A percentile compares a stretch with the other conserved stretches of the same genome.
Conservation (phyloP, 1,140 invertebrate genomes). For the Ooceraea biroi region DNA sequence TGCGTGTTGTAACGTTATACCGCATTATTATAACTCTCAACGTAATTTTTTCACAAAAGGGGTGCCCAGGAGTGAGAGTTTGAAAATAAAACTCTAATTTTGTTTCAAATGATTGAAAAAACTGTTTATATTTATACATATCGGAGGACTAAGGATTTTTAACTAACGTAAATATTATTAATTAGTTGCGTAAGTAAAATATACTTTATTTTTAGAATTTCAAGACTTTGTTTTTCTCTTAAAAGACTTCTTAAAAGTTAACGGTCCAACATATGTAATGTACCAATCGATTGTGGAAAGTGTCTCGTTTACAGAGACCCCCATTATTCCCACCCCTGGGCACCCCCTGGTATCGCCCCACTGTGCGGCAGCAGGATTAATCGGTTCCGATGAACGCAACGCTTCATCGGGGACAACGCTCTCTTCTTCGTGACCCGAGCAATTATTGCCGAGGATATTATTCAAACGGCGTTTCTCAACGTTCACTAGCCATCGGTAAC, state of each 20-base stretch:
- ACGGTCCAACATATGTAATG: too few relatives aligned
- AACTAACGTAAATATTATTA: not conserved
- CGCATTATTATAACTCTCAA: not conserved
- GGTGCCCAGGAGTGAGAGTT: not conserved
- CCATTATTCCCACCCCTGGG: too few relatives aligned
- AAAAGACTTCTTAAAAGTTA: too few relatives aligned
- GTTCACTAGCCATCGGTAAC: constrained; percentile 63
- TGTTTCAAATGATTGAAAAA: not conserved
- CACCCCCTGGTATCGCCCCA: too few relatives aligned
- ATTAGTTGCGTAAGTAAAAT: not conserved
- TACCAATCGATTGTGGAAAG: too few relatives aligned
- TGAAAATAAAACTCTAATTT: not conserved
- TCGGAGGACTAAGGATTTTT: not conserved
- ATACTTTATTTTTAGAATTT: not conserved
- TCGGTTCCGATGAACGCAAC: constrained; percentile 64
- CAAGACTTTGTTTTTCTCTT: not conserved
- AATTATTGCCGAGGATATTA: constrained; percentile 75
- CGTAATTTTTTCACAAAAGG: not conserved
- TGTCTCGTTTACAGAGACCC: too few relatives aligned
- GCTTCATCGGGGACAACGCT: constrained; percentile 64
- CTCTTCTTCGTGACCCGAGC: constrained; percentile 73
- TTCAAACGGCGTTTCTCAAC: constrained; percentile 77
- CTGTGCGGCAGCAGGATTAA: constrained; percentile 66
- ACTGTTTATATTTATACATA: not conserved
- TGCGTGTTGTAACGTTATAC: not conserved